phyloP scores from a whole-genome alignment of 2,888 invertebrate species.

The Eumerus sabulonum region DNA sequence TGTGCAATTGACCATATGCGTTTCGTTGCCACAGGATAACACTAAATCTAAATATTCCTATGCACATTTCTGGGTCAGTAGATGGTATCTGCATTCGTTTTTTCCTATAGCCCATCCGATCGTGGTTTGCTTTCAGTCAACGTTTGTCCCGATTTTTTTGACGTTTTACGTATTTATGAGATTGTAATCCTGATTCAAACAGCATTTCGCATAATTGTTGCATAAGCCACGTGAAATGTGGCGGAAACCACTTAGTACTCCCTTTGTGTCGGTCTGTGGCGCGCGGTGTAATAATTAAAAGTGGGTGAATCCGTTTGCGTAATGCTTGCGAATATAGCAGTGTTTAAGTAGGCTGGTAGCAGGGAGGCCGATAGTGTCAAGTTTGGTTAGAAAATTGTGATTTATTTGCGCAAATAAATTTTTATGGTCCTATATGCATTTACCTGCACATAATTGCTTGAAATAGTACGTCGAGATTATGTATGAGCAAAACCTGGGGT shows the following conservation, averaged over 20 bases:
- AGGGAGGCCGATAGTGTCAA: no score
- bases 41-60: neutral
- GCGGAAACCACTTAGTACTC: constrained; percentile 5
- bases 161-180: constrained; percentile 53
- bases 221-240: constrained; percentile 37
- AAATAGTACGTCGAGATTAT: no score
- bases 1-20: constrained; percentile 15
- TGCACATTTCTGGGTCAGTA: no score
- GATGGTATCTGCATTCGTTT: no score
- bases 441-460: no score
- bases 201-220: constrained; percentile 51
- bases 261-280: constrained; percentile 12
- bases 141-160: constrained; percentile 20
- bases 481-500: no score
- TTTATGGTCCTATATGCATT: no score
- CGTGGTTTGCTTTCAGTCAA: neutral
- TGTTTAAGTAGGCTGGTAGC: no score
- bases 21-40: constrained; percentile 26
- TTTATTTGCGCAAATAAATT: no score
- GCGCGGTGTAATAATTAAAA: constrained; percentile 46
- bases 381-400: no score
- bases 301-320: constrained; percentile 29
- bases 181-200: constrained; percentile 49
- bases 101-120: neutral
- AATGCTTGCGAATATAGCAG: neutral